A percentile compares a stretch with the other conserved stretches of the same genome.
Conservation (phyloP, 1,140 invertebrate genomes). For the Drosophila ambigua region DNA sequence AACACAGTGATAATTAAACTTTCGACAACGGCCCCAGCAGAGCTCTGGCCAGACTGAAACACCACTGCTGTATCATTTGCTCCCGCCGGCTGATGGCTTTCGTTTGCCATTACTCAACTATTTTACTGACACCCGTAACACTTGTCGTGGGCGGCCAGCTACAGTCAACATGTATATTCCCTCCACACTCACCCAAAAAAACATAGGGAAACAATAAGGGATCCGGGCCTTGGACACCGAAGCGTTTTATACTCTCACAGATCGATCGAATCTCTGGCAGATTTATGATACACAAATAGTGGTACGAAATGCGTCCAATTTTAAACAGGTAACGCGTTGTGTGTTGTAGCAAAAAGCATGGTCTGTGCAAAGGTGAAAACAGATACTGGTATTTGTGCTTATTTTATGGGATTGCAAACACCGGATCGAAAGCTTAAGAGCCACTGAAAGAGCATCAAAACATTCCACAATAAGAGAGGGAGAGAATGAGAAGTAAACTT, state of each 20-base stretch:
- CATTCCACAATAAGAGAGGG: not conserved
- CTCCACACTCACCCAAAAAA: conserved; percentile 30
- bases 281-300: too few species aligned
- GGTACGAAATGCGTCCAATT: too few species aligned
- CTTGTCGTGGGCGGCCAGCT: conserved; percentile 67
- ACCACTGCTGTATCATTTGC: conserved; percentile 65
- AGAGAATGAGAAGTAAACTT: conserved; percentile 58
- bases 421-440: too few species aligned
- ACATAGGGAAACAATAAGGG: conserved; percentile 5
- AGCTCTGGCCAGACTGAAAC: conserved; percentile 17
- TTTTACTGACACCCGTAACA: conserved; percentile 64
- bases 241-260: too few species aligned
- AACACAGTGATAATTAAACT: conserved; percentile 81
- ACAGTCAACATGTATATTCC: conserved; percentile 62
- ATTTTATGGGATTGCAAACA: too few species aligned
- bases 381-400: too few species aligned
- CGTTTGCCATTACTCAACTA: conserved; percentile 62
- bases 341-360: too few species aligned
- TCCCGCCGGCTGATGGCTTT: conserved; percentile 38
- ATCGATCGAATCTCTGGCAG: too few species aligned
- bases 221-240: too few species aligned
- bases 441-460: too few species aligned
- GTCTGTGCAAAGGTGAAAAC: too few species aligned
- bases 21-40: conserved; percentile 61
- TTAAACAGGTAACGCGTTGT: too few species aligned